Evolutionary conservation across 2,113 vertebrate species (phyloP).

Genomic region (Silurus meridionalis): DNA sequence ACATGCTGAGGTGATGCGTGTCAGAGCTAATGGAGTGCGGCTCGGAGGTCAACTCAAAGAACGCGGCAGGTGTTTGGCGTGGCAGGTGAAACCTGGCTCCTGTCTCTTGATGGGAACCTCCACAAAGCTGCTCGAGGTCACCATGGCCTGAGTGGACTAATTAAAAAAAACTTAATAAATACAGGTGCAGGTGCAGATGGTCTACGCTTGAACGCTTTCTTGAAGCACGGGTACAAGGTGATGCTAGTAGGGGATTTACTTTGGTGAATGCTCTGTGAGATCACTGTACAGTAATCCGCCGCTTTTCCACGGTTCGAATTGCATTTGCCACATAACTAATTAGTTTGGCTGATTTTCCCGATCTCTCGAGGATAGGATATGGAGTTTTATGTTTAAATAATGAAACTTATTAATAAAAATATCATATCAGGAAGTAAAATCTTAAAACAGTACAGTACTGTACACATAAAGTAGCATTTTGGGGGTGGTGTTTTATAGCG

Average conservation of each 20-base stretch:
- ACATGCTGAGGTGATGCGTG: slow-evolving; percentile 23
- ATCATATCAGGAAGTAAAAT: no score
- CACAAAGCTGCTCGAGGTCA: slow-evolving; percentile 24
- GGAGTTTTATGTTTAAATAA: no score
- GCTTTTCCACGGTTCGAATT: no score
- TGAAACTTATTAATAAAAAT: no score
- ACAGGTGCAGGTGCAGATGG: background rate
- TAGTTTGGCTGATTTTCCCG: no score
- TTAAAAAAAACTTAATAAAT: slow-evolving; percentile 36
- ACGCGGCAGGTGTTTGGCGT: slow-evolving; percentile 20
- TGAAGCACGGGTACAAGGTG: background rate
- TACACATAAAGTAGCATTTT: no score
- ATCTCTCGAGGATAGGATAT: no score
- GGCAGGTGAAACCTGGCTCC: background rate
- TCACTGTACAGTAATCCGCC: background rate
- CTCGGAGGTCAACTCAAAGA: slow-evolving; percentile 44
- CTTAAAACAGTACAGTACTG: no score
- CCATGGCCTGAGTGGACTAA: slow-evolving; percentile 12
- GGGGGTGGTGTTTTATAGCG: no score
- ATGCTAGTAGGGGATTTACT: slow-evolving; percentile 1
- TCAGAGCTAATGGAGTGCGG: slow-evolving; percentile 38
- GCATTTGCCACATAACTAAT: no score
- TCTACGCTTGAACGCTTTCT: background rate
- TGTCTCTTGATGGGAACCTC: slow-evolving; percentile 9
- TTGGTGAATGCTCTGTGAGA: background rate